Conservation (phyloP, 2,113 vertebrate genomes). For the Phaethon lepturus region DNA sequence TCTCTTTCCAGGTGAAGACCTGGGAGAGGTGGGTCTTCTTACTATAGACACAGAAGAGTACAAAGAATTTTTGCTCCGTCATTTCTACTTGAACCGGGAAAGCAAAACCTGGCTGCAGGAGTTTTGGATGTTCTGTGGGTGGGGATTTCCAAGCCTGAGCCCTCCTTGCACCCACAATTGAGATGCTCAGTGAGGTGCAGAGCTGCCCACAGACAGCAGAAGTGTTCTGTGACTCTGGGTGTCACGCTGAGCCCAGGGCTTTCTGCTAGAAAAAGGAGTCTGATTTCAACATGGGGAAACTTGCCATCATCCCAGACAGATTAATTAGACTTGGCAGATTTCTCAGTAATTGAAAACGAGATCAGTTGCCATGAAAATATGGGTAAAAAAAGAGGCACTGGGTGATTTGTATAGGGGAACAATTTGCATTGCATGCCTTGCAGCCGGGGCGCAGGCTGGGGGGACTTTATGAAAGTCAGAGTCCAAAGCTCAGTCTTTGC, state of each 20-base stretch:
- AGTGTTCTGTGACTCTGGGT: background rate
- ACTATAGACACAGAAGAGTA: background rate
- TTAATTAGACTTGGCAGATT: constrained; percentile 21
- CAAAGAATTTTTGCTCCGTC: background rate
- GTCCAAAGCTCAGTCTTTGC: background rate
- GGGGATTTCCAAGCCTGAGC: background rate
- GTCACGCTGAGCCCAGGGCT: background rate
- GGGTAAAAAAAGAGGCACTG: background rate
- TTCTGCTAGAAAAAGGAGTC: background rate
- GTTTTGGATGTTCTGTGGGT: fast-evolving
- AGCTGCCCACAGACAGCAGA: background rate
- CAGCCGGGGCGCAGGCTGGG: background rate
- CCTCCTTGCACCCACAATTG: fast-evolving
- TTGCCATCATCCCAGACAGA: background rate
- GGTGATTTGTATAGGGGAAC: background rate
- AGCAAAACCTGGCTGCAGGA: background rate
- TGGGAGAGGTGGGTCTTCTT: background rate
- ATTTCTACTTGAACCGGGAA: background rate
- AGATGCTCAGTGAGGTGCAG: background rate
- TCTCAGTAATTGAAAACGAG: background rate
- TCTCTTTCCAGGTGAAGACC: background rate
- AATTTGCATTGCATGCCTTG: background rate
- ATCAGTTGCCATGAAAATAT: background rate
- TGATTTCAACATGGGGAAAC: background rate
- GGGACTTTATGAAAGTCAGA: background rate